Base-by-base conservation (phyloP, 1,140 invertebrate genomes). In the Laupala kohalensis region DNA sequence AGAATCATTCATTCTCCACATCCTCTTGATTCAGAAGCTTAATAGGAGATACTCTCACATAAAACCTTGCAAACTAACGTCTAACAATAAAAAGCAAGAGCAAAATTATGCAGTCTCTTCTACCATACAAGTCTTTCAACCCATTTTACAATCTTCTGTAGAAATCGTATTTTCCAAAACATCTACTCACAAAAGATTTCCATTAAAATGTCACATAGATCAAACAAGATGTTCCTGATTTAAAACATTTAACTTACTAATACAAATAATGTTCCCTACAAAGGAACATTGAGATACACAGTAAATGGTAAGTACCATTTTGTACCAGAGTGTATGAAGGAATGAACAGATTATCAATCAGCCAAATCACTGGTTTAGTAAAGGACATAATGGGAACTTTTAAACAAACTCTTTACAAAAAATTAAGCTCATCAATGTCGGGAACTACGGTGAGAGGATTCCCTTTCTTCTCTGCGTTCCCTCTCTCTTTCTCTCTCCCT, bases 401-500 rank as follows among this genome's bases (percentile, higher is more conserved):
- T 53, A 53, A 53, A 53, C 9, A 53, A 53, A 53, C 37, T 53
- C 19, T 53, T 19, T 13, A 19, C 9, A 53, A 53, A 53, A 53
- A 53, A 13, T 13, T 53, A 9, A 25, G 67, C 25, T 25, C 5
- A 65, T 62, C 63, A 71, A 62, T 71, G 70, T 27, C 70, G 70
- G 28, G 70, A 71, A 25, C 79, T 76, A 72, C 81, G 71, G 75
- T 79, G 77, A 25, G 77, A 75, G 26, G 76, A 74, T 73, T 79
- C 79, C 64, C 76, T 72, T 72, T 81, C 80, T 63, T 79, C 77
- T 28, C 80, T 76, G 25, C 76, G 76, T 67, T 78, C 77, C 13
- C 77, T 73, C 26, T 77, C 76, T 15, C 71, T 74, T n/a, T 79
- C 77, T 23, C 72, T 75, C 66, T 76, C 76, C 15, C 76, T 75